Conservation (phyloP, 2,797 vertebrate genomes). For the Champsocephalus esox region DNA sequence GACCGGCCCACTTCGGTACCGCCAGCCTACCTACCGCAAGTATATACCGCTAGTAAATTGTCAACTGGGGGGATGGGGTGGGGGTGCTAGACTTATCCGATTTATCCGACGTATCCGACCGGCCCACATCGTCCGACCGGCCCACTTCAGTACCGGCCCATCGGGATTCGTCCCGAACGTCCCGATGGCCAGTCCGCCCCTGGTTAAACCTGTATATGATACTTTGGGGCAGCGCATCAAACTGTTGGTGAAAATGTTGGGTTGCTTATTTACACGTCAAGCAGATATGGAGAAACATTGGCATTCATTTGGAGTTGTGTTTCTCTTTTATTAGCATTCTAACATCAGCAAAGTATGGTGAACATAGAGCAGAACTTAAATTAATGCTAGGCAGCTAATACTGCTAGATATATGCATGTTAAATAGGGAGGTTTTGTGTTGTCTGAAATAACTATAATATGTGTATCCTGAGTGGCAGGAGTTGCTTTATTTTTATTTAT, state of each 20-base stretch:
- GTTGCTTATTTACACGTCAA: not conserved
- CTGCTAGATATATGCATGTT: not conserved
- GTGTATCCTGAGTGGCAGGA: not conserved
- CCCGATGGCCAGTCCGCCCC: too few species aligned
- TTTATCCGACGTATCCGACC: too few species aligned
- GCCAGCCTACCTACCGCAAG: too few species aligned
- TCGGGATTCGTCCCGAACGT: too few species aligned
- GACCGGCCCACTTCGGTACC: too few species aligned
- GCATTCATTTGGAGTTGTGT: not conserved
- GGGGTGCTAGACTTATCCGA: too few species aligned
- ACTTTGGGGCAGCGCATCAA: not conserved
- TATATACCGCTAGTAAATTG: too few species aligned
- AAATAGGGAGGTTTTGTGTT: not conserved
- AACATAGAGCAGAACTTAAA: not conserved
- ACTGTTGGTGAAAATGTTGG: not conserved
- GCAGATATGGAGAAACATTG: not conserved
- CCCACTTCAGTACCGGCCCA: too few species aligned
- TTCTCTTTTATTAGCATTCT: not conserved
- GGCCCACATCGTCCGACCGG: too few species aligned
- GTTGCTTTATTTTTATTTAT: slow-evolving; percentile 1
- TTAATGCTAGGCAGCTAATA: too few species aligned
- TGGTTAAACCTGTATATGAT: not conserved
- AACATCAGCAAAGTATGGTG: not conserved
- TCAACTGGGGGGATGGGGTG: too few species aligned
- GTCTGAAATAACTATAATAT: not conserved